Percentiles rank a stretch among this genome's conserved stretches.
Conservation (phyloP, 1,140 invertebrate genomes). For the Laupala kohalensis region DNA sequence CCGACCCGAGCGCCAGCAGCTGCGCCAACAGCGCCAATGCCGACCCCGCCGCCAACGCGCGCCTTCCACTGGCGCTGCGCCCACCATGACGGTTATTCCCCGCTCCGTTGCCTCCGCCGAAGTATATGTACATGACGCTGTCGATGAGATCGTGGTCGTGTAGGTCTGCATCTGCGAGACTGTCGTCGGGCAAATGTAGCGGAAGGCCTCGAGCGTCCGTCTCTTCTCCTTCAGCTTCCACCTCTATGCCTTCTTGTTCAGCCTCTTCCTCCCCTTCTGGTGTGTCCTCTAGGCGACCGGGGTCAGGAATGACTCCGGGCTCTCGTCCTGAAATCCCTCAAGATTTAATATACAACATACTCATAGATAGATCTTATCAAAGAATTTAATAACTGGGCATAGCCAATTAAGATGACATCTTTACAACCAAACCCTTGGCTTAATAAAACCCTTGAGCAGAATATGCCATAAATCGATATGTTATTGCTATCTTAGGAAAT, state of each 20-base stretch:
- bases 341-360: too few species aligned
- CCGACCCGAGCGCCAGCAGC: neutral
- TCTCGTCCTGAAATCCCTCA: neutral
- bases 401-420: too few species aligned
- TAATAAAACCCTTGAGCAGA: too few species aligned
- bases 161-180: slow-evolving; percentile 23
- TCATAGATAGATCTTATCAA: neutral
- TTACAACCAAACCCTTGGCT: too few species aligned
- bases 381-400: too few species aligned
- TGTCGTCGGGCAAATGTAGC: slow-evolving; percentile 8
- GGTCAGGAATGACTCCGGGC: slow-evolving; percentile 13
- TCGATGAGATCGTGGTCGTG: slow-evolving; percentile 39
- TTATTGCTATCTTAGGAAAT: too few species aligned
- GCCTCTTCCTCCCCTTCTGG: neutral
- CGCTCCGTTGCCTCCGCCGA: slow-evolving; percentile 22
- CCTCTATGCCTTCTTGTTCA: neutral
- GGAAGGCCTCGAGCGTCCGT: neutral
- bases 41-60: slow-evolving; percentile 10
- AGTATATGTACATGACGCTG: slow-evolving; percentile 42
- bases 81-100: slow-evolving; percentile 18
- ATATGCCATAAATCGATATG: too few species aligned
- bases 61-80: slow-evolving; percentile 21
- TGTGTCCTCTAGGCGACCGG: neutral
- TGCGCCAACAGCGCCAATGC: slow-evolving; percentile 8
- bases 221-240: neutral